A percentile compares a stretch with the other conserved stretches of the same genome.
phyloP scores from a whole-genome alignment of 1,140 invertebrate species.

The Matsumurasca onukii region DNA sequence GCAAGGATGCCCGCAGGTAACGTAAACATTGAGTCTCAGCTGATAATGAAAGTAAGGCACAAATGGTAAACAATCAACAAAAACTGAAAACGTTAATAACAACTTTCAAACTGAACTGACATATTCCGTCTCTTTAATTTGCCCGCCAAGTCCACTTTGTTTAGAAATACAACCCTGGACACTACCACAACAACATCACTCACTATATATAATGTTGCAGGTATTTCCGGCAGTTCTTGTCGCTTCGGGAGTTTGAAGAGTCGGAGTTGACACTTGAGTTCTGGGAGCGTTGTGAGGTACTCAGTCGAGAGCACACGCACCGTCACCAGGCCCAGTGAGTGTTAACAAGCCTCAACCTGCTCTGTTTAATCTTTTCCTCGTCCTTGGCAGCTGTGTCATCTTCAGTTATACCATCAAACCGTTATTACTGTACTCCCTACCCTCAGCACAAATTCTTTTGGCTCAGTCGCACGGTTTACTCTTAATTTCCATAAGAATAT shows the following conservation, averaged over 20 bases:
- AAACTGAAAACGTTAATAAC: background rate
- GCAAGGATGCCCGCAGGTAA: conserved; percentile 19
- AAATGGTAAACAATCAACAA: background rate
- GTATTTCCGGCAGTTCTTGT: conserved; percentile 32
- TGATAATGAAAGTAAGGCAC: background rate
- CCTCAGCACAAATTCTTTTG: no score
- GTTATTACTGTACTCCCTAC: no score
- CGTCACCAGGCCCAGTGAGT: conserved; percentile 12
- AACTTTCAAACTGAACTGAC: background rate
- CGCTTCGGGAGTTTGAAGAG: conserved; percentile 27
- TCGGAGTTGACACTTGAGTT: conserved; percentile 29
- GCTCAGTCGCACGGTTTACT: no score
- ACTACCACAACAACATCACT: no score
- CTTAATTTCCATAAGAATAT: no score
- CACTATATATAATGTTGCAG: no score
- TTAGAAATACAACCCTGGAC: background rate
- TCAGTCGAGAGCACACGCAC: background rate
- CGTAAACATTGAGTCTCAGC: background rate
- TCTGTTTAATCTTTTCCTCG: no score
- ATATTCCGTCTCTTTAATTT: background rate
- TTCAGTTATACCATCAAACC: no score
- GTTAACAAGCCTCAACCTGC: no score
- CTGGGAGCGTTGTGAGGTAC: conserved; percentile 31
- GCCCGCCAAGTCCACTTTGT: background rate
- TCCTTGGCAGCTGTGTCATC: no score